Evolutionary conservation across 2,888 invertebrate species (phyloP).

Genomic region (Synergus itoensis): DNA sequence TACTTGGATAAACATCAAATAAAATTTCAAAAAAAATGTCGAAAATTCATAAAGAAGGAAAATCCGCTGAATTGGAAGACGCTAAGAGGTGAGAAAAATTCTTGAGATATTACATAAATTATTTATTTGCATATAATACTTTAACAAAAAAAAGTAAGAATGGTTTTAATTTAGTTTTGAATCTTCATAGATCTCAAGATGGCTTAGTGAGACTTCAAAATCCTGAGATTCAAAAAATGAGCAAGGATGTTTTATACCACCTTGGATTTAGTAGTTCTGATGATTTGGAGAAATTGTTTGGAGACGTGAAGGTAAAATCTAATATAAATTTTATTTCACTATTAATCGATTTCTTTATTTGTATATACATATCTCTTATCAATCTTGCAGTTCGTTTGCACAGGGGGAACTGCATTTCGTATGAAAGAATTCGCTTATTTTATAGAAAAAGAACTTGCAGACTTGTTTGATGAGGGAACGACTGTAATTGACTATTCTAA

Average conservation of each 20-base stretch:
- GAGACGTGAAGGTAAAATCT: slow-evolving; percentile 51
- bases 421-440: slow-evolving; percentile 33
- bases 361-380: not conserved
- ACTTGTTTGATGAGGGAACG: not conserved
- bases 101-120: not conserved
- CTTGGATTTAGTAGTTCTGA: slow-evolving; percentile 46
- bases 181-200: slow-evolving; percentile 40
- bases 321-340: not conserved
- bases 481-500: slow-evolving; percentile 30
- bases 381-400: slow-evolving; percentile 21
- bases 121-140: not conserved
- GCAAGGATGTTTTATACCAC: slow-evolving; percentile 52
- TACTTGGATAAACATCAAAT: not conserved
- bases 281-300: slow-evolving; percentile 54
- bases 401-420: slow-evolving; percentile 7
- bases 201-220: slow-evolving; percentile 44
- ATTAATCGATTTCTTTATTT: too few species aligned
- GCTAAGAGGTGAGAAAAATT: slow-evolving; percentile 5
- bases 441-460: slow-evolving; percentile 26
- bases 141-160: not conserved
- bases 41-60: not conserved
- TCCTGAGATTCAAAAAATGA: slow-evolving; percentile 45
- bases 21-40: not conserved
- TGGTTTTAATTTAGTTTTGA: not conserved
- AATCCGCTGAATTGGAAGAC: not conserved